Evolutionary conservation across 2,888 invertebrate genomes (phyloP), one percentile per base, ranked within the genome.

Genomic region (Zeuzera pyrina): DNA sequence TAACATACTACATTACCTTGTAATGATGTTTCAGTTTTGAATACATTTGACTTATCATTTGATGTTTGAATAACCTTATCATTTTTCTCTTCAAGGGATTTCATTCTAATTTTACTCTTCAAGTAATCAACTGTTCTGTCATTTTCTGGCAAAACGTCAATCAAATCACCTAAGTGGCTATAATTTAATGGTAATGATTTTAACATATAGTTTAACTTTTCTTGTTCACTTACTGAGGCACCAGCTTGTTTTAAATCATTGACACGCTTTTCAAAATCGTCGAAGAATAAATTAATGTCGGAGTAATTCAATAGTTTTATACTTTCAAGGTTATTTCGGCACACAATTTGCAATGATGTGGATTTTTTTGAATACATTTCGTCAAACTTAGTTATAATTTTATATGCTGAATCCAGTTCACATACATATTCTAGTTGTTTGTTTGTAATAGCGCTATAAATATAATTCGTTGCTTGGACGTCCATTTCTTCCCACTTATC

Each of bases 351-450:
- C 6, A 28, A 13, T 7, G 28, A 8, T 4, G 28, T 13, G 4
- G 24, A 24, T 12, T 28, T 28, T 28, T 28, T 13, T n/a, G 13
- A n/a, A 12, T 28, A 28, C 13, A 28, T 28, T 28, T 28, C 28
- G n/a, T 28, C 28, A 12, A 28, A 28, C 12, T 28, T 28, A 5
- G 4, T n/a, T 5, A 28, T 28, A 4, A 12, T 14, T 14, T 28
- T n/a, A n/a, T 14, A 28, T 5, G 28, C 13, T 12, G 28, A 7
- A 4, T 28, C 28, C 3, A 28, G 12, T 12, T 28, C 28, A 28
- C 28, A 12, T 28, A 28, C n/a, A n/a, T 28, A 28, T 28, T 14
- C 28, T 21, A 28, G 12, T 14, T 28, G 15, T 28, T 12, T 28
- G 12, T 28, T 28, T 6, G 12, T 11, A 5, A 13, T 12, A n/a